Evolutionary conservation across 2,113 vertebrate species (phyloP).

Genomic region (Thymallus thymallus): DNA sequence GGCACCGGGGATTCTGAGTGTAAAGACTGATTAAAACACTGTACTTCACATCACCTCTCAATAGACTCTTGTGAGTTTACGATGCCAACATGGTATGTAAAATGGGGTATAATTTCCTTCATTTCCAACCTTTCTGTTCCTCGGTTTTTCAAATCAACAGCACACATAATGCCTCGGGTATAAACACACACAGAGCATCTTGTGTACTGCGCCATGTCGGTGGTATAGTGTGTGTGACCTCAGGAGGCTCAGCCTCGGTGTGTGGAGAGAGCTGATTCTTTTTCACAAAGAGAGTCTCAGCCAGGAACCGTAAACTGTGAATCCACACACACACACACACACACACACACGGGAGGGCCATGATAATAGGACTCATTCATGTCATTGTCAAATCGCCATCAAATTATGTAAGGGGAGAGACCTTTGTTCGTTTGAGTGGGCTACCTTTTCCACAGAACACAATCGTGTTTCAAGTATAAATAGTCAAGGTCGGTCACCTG

Average conservation of each 20-base stretch:
- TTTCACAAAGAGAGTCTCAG: conserved; percentile 11
- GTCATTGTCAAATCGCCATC: too few species aligned
- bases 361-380: not conserved
- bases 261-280: conserved; percentile 20
- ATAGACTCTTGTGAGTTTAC: not conserved
- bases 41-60: not conserved
- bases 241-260: conserved; percentile 28
- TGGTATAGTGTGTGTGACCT: not conserved
- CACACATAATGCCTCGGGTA: not conserved
- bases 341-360: not conserved
- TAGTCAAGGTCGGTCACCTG: too few species aligned
- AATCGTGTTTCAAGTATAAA: too few species aligned
- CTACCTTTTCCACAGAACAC: too few species aligned
- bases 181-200: not conserved
- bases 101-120: not conserved
- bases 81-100: not conserved
- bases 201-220: not conserved
- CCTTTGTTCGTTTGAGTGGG: too few species aligned
- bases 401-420: too few species aligned
- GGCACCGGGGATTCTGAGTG: not conserved
- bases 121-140: not conserved
- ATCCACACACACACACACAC: too few species aligned
- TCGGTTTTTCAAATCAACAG: not conserved
- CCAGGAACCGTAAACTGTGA: conserved; percentile 2
- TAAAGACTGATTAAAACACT: not conserved